Base-by-base conservation (phyloP, 92 coral and sea anemone genomes). In the Meandrina meandrites region DNA sequence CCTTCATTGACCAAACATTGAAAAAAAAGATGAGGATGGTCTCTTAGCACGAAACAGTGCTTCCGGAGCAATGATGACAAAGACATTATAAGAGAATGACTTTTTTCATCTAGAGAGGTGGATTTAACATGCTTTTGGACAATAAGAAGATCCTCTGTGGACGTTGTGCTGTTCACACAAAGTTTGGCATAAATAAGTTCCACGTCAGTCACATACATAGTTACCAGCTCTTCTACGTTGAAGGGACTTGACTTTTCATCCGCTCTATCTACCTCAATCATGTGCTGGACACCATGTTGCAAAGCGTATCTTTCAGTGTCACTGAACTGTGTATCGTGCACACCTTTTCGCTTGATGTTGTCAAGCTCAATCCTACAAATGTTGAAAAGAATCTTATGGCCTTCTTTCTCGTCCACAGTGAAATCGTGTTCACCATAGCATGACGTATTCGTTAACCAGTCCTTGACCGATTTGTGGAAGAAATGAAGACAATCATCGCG, bases 401-500 rank as follows among this genome's bases (percentile, higher is more conserved):
- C 45, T 40, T 40, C 45, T 40, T 60, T 80, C 82, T 75, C 89
- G 51, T 84, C 75, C 48, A 86, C 89, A 14, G 80, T 64, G 79
- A 78, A 86, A 10, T 75, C 50, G 53, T 89, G 94, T 15, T 36
- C 75, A 6, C 53, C 54, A 24, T 72, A 84, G 9, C 19, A 45
- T 19, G 75, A 47, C 30, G 15, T 13, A 8, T 22, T n/a, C 1
- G 79, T 68, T 15, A 90, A 81, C 93, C 91, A 92, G 34, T 92
- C 95, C 6, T 40, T 40, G 45, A 40, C 45, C 6, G 45, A 40
- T 40, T 40, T 40, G 45, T 40, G 45, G 45, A 40, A 40, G 45
- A 40, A 40, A 6, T 40, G 45, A 40, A 40, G 45, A 40, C 45
- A 40, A 40, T 40, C 45, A 40, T 40, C 45, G 3, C 45, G 45